Evolutionary conservation across 2,113 vertebrate species (phyloP), one percentile per base, ranked within the genome.

Genomic region (Apteryx owenii): DNA sequence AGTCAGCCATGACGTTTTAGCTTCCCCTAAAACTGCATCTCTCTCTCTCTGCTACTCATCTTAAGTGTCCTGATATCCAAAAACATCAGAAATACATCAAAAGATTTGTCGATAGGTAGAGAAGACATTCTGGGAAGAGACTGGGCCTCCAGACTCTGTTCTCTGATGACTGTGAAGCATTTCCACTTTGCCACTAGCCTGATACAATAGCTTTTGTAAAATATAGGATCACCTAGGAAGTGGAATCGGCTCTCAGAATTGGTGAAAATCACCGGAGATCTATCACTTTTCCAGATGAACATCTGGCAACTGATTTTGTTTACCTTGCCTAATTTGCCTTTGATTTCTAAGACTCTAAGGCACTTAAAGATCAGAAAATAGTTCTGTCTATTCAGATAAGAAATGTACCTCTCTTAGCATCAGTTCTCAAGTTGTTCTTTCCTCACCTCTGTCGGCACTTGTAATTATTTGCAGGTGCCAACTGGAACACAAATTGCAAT

Each of bases 381-480:
- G 44, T 85, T 95, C 58, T 23, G 26, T 85, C 40, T 62, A 42
- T 66, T 50, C 31, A 73, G 84, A 88, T 81, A 88, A 90, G 60
- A 77, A 90, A 71, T n/a, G 31, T 42, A 84, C 19, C 38, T 81
- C 72, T 93, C 54, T 51, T 84, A 81, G 60, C 72, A 61, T 81
- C 5, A 1, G 56, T 88, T 94, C 68, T 78, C 54, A 64, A 73
- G 56, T 29, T 17, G 11, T 88, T 95, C 87, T 91, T 94, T 78
- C 62, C 0, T 0, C 61, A 58, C 40, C 1, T 19, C 71, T 81
- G 46, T 81, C 6, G 5, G 84, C 36, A 46, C 28, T 31, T 83
- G 60, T 93, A 96, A 97, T 94, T 76, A 93, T 69, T 91, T 76
- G 88, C 91, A 93, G 93, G 89, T 95, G 85, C 92, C 92, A 94